Conservation (phyloP, 2,888 invertebrate genomes). For the Eurytoma californica region DNA sequence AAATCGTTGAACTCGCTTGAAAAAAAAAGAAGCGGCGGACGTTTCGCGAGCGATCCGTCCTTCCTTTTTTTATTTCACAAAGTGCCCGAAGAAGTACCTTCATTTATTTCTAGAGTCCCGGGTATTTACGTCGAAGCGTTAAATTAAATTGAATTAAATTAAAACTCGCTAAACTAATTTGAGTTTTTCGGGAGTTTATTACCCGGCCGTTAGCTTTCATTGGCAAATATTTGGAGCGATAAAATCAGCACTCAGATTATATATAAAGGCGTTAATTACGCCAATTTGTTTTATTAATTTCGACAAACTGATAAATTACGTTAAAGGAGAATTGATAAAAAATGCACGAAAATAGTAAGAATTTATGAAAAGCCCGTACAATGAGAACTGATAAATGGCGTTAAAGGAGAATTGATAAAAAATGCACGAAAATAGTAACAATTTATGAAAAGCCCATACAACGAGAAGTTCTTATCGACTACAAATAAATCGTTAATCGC, state of each 20-base stretch:
- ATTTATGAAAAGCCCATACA: not conserved
- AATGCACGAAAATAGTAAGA: too few relatives aligned
- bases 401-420: too few relatives aligned
- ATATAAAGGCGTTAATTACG: not conserved
- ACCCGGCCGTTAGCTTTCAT: constrained; percentile 9
- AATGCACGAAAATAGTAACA: not conserved
- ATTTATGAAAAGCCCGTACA: not conserved
- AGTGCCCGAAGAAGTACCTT: constrained; percentile 11
- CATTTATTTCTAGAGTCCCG: constrained; percentile 20
- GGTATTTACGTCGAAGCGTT: constrained; percentile 6
- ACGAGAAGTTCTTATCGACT: constrained; percentile 7
- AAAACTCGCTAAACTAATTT: constrained; percentile 31
- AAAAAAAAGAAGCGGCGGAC: constrained; percentile 2
- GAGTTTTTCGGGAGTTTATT: not conserved
- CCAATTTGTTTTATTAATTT: not conserved
- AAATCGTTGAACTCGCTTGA: constrained; percentile 5
- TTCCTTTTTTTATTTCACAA: not conserved
- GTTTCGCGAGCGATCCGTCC: not conserved
- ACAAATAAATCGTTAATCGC: constrained; percentile 6
- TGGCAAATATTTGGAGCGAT: constrained; percentile 18
- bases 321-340: too few relatives aligned
- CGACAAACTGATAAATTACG: not conserved
- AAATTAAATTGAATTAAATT: constrained; percentile 33
- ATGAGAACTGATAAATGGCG: not conserved
- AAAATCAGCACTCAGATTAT: constrained; percentile 13